Base-by-base conservation (phyloP, 2,797 vertebrate genomes). In the Myiothlypis coronata region DNA sequence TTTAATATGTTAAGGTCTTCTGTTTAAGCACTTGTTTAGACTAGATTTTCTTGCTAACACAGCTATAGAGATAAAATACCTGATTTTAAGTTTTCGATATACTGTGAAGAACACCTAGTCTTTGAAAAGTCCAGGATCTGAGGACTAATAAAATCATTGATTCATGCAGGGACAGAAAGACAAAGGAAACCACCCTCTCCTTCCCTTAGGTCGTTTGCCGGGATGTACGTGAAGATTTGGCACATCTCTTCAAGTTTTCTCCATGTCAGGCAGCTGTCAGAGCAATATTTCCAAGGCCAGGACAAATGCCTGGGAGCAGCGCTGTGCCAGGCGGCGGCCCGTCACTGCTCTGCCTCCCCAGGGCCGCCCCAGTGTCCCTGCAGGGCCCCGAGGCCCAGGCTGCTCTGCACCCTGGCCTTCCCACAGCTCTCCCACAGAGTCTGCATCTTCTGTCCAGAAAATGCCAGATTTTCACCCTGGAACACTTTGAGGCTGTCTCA, bases 251-350 rank as follows among this genome's bases (percentile, higher is more conserved):
- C 56, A 52, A 74, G 69, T 83, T 92, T 74, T 7, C 39, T 70
- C 41, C 34, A 26, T 41, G 56, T 81, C 56, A 90, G 43, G 41
- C 44, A 78, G 32, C 69, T 88, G 78, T 91, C 85, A 87, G 57
- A 84, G 26, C 32, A 82, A 9, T 82, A 79, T 75, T 78, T 68
- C 49, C 70, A 60, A 81, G 46, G 2, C 28, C 46, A 56, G 50
- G 63, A 81, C 8, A 79, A 59, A 74, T 41, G 75, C 28, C 46
- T 63, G 15, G 26, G 22, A 82, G 68, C 24, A 0, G 14, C 0
- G 0, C 15, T 76, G 35, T 14, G 32, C 41, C 41, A 12, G 22
- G 17, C 4, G 0, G 44, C 24, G 37, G 28, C 20, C 15, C 1
- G 1, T 16, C 18, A 11, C 19, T 47, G 32, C 16, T 17, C 12